Evolutionary conservation across 2,888 invertebrate genomes (phyloP), one percentile per base, ranked within the genome.

Genomic region (Sturmia bella): DNA sequence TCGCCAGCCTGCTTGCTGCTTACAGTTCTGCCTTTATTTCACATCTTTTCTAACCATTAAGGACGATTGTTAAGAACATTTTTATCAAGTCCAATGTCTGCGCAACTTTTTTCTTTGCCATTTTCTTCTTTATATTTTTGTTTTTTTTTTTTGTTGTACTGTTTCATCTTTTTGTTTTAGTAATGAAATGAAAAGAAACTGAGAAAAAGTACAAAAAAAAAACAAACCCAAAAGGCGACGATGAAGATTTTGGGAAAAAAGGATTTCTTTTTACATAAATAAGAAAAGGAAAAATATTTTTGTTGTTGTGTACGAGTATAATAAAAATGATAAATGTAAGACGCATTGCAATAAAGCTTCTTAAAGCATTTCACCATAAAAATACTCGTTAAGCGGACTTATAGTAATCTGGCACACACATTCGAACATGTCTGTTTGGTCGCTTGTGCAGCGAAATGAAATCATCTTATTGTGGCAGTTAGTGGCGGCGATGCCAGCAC

Each of bases 301-400:
- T 59, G 78, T 66, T 64, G 45, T 45, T n/a, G n/a, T n/a, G n/a
- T n/a, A n/a, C n/a, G n/a, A n/a, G 24, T 68, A 56, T 74, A 79
- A 79, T 79, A 79, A 79, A 79, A 79, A 79, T 79, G 79, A 79
- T 79, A 79, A 79, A 79, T 79, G 79, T 74, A 74, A 63, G 79
- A 79, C 56, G 79, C 79, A 79, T 17, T 69, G 79, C 79, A 74
- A 69, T 74, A 74, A 74, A 79, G 74, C 70, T 68, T 15, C 66
- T 79, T 66, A 50, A 79, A 73, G 27, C 41, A 73, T 64, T 64
- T 21, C 32, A 61, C 73, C 61, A 68, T 63, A 39, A 79, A 79
- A 72, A 68, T 41, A 21, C 17, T 68, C 39, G 17, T 52, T 4
- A n/a, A 63, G 37, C 63, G 64, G 56, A 56, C 63, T 56, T 24